phyloP scores from a whole-genome alignment of 30 jellyfish, hydroid and myxozoan genomes.

The Rhopilema esculentum region DNA sequence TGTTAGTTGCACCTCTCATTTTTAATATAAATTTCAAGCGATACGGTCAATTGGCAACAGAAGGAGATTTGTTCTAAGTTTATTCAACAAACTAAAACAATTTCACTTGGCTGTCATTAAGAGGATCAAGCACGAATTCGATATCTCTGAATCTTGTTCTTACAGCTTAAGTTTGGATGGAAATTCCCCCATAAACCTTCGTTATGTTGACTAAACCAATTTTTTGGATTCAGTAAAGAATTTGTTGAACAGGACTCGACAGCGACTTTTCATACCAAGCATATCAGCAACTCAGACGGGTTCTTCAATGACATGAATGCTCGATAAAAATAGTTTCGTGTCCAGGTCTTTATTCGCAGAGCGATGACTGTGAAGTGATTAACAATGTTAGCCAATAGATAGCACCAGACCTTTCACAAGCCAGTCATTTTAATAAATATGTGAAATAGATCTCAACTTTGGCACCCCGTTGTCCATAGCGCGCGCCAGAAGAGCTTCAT shows the following conservation, averaged over 20 bases:
- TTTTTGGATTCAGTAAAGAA: neutral
- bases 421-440: neutral
- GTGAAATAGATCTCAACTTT: neutral
- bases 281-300: neutral
- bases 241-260: neutral
- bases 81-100: neutral
- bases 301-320: neutral
- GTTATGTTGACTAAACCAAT: neutral
- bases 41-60: neutral
- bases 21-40: neutral
- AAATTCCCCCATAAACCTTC: neutral
- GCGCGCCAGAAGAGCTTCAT: neutral
- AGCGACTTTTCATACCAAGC: neutral
- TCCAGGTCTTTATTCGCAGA: neutral
- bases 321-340: neutral
- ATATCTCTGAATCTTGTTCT: neutral
- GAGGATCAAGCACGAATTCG: neutral
- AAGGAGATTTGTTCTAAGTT: neutral
- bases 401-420: neutral
- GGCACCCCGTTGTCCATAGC: neutral
- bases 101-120: neutral
- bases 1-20: neutral
- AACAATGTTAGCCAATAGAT: neutral
- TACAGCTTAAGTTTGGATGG: neutral
- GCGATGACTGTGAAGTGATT: neutral